phyloP scores from a whole-genome alignment of 2,888 invertebrate species.

The Lordiphosa andalusiaca region DNA sequence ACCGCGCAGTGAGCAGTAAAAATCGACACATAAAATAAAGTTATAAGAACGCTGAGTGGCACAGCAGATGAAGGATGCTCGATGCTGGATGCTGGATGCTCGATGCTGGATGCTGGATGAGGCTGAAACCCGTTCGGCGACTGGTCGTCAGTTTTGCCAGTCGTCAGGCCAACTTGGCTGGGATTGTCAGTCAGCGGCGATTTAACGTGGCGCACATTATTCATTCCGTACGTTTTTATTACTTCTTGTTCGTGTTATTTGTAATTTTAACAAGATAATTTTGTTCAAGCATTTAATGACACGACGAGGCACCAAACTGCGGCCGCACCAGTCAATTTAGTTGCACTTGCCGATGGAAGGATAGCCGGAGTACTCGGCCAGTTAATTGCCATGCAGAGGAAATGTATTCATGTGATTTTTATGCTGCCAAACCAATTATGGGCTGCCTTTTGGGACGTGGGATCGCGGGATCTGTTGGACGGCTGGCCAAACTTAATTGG shows the following conservation, averaged over 20 bases:
- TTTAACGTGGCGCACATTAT: slow-evolving; percentile 74
- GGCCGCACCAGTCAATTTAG: slow-evolving; percentile 41
- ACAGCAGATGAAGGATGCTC: slow-evolving; percentile 35
- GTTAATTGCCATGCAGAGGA: slow-evolving; percentile 60
- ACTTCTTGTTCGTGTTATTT: slow-evolving; percentile 78
- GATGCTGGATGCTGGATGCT: slow-evolving; percentile 1
- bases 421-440: slow-evolving; percentile 68
- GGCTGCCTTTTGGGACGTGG: slow-evolving; percentile 14
- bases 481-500: slow-evolving; percentile 64
- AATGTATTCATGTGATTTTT: slow-evolving; percentile 71
- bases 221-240: slow-evolving; percentile 75
- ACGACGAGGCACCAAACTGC: slow-evolving; percentile 27
- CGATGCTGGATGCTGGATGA: not conserved
- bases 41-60: slow-evolving; percentile 63
- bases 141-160: slow-evolving; percentile 27
- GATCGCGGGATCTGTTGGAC: slow-evolving; percentile 12
- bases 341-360: slow-evolving; percentile 56
- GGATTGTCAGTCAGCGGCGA: slow-evolving; percentile 60
- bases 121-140: slow-evolving; percentile 43
- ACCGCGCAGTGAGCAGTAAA: slow-evolving; percentile 61
- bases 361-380: slow-evolving; percentile 45
- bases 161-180: slow-evolving; percentile 26
- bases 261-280: slow-evolving; percentile 80
- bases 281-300: slow-evolving; percentile 79
- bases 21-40: slow-evolving; percentile 72